Conservation (phyloP, 2,113 vertebrate genomes). For the Atractosteus spatula region DNA sequence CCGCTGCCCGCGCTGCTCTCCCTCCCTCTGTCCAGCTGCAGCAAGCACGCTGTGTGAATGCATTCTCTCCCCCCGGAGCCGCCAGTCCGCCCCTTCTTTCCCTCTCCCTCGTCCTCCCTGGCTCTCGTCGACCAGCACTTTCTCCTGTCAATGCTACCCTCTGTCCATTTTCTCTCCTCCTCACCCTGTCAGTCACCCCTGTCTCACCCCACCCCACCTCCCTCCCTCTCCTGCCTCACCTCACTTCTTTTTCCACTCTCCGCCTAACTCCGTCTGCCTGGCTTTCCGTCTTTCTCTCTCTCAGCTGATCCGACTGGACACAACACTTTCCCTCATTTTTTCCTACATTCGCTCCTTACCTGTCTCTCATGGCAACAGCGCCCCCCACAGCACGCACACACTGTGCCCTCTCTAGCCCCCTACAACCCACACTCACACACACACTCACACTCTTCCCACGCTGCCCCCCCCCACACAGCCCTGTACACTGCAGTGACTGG, state of each 20-base stretch:
- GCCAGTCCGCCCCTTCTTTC: constrained; percentile 35
- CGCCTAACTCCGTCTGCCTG: constrained; percentile 36
- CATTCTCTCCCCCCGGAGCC: constrained; percentile 17
- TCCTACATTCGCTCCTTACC: neutral
- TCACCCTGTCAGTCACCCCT: constrained; percentile 17
- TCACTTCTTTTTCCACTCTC: constrained; percentile 35
- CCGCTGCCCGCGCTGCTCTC: constrained; percentile 44
- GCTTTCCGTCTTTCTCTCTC: constrained; percentile 27
- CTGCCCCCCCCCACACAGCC: neutral
- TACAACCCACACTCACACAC: neutral
- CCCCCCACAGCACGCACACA: neutral
- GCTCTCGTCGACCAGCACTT: constrained; percentile 5
- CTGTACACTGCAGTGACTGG: neutral
- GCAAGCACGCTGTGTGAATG: constrained; percentile 15
- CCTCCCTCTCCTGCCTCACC: constrained; percentile 3
- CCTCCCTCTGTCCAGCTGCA: constrained; percentile 35
- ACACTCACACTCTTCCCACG: neutral
- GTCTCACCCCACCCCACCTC: constrained; percentile 9
- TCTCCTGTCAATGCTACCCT: neutral
- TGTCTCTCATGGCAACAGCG: neutral
- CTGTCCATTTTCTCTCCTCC: constrained; percentile 18
- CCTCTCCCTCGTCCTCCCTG: constrained; percentile 10
- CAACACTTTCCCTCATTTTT: neutral
- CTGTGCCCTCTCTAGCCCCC: neutral
- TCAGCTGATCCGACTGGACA: neutral